These are phyloP conservation scores for Trematocara variabile DNA, from an alignment of 2,113 vertebrate species.

Conservation along the genomic window DNA sequence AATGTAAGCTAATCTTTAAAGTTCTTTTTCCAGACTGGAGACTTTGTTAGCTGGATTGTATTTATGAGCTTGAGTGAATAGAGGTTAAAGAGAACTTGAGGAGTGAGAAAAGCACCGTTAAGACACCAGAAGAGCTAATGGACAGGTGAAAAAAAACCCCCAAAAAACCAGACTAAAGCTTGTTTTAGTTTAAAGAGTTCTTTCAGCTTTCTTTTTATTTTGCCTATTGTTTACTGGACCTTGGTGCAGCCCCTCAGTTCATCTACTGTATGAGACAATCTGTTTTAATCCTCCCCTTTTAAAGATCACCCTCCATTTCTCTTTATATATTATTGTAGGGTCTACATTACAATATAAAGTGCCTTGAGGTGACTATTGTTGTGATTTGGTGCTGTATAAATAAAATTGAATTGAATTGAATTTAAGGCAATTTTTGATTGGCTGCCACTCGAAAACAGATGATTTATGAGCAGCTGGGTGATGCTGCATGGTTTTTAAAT, in stretches of 20 bases:
- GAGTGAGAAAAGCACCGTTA: not conserved
- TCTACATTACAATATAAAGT: not conserved
- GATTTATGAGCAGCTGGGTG: not conserved
- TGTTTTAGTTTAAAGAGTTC: not conserved
- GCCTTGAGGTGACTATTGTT: not conserved
- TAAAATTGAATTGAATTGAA: not conserved
- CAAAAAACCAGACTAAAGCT: not conserved
- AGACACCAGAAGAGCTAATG: not conserved
- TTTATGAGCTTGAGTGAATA: not conserved
- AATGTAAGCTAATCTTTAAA: not conserved
- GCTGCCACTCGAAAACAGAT: not conserved
- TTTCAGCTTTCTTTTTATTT: not conserved
- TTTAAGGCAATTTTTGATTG: not conserved
- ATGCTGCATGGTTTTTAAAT: not conserved
- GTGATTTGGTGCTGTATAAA: not conserved
- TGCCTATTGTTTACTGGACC: not conserved
- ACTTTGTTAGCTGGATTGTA: not conserved
- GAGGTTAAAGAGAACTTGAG: not conserved
- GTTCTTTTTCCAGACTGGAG: not conserved
- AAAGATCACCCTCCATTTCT: not conserved
- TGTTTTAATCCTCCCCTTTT: not conserved
- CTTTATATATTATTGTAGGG: not conserved
- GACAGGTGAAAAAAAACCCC: not conserved
- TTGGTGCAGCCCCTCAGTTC: not conserved
- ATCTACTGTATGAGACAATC: not conserved